Evolutionary conservation across 64 coral and sea anemone genomes (phyloP), one percentile per base, ranked within the genome.

Genomic region (Platygyra sinensis): DNA sequence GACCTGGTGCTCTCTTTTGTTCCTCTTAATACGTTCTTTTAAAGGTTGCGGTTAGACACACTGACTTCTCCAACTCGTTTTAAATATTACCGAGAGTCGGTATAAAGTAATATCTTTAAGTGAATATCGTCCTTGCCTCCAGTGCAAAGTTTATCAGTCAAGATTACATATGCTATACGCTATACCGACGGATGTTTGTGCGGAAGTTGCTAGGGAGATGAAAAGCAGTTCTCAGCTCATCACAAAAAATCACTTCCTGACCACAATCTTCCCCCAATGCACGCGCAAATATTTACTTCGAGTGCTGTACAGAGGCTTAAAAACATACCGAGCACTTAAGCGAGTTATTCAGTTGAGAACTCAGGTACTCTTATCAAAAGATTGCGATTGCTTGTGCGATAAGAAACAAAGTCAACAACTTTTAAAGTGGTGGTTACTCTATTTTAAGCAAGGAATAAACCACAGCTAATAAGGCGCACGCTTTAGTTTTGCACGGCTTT

Each of bases 281-380:
- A 20, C 63, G 71, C 38, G 62, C 62, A 71, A 85, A 85, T 71
- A 67, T 71, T 51, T 25, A 38, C 30, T 46, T 24, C 16, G 5
- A 50, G 19, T 46, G 11, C 62, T 71, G 20, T 28, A 72, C 11
- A 12, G 33, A 52, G 71, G 39, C 81, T 85, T 72, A 50, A 46
- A 85, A 85, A 85, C 62, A 85, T 24, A 85, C 42, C 81, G 71
- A 6, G n/a, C 38, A 52, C 81, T 85, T 85, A 13, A 72, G 8
- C 32, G 5, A 84, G 81, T 27, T 85, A 31, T 85, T 71, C 28
- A 42, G 17, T 71, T 32, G 20, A 72, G 63, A 71, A 60, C 36
- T 50, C 24, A 25, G n/a, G 20, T 22, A 18, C 63, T 25, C 25
- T 72, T 61, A 6, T 10, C 4, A 31, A n/a, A 46, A 61, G 29